Evolutionary conservation across 2,113 vertebrate species (phyloP).

Genomic region (Crocuta crocuta): DNA sequence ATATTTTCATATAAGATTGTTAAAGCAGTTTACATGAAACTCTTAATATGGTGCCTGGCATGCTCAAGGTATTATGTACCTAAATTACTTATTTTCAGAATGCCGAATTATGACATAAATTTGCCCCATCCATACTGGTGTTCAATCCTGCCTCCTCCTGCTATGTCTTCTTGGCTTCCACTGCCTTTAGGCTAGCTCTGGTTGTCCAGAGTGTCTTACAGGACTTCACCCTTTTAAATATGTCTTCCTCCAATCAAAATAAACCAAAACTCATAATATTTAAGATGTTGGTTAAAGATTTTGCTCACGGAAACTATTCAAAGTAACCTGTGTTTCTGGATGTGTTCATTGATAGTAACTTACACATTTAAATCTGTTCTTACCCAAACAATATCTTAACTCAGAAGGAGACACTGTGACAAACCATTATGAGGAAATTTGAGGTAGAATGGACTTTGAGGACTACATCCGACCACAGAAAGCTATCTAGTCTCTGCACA

Average conservation of each 20-base stretch:
- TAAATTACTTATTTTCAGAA: conserved; percentile 38
- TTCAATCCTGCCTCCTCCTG: background rate
- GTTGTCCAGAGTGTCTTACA: background rate
- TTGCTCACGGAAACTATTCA: background rate
- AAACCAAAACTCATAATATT: background rate
- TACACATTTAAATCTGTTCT: background rate
- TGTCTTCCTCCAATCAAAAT: background rate
- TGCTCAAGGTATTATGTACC: background rate
- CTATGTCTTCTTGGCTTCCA: background rate
- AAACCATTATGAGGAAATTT: background rate
- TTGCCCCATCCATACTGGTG: background rate
- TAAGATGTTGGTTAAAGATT: conserved; percentile 19
- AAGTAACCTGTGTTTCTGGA: conserved; percentile 12
- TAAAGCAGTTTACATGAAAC: conserved; percentile 19
- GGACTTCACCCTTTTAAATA: background rate
- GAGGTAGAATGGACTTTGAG: background rate
- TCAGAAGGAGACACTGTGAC: background rate
- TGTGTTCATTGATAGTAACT: background rate
- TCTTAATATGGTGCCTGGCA: background rate
- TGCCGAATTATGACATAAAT: conserved; percentile 35
- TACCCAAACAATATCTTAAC: background rate
- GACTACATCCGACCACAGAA: background rate
- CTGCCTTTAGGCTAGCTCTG: background rate
- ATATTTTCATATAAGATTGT: conserved; percentile 46
- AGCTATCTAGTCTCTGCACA: background rate